Evolutionary conservation across 2,888 invertebrate genomes (phyloP), one percentile per base, ranked within the genome.

Genomic region (Gymnosoma rotundatum): DNA sequence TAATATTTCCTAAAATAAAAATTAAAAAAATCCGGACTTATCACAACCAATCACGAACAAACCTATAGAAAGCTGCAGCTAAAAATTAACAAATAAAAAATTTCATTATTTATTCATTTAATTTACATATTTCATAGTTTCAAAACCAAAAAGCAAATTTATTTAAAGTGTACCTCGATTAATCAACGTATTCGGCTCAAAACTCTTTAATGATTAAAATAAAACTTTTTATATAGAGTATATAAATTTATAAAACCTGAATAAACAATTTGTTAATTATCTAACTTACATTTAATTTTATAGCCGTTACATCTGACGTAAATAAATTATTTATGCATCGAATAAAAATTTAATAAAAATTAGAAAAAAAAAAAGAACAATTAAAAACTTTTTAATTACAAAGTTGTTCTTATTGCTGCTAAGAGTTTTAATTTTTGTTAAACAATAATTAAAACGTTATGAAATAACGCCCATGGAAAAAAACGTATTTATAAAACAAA

Each of bases 391-490:
- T 73, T 60, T 32, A 60, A 58, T 52, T 25, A 60, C 20, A 0
- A 32, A 52, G 14, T 21, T 60, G 73, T 60, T 64, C 21, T 36
- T 72, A 36, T 48, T 72, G 50, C 7, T 70, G 50, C 9, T 42
- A 4, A 58, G n/a, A 72, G 67, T 80, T 74, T 56, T 66, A 25
- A 61, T 73, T 73, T 72, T 50, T 67, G 52, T 84, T 70, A 74
- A 78, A 81, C 58, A 81, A 69, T 78, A 84, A 84, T 84, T 84
- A 84, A 81, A 84, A 78, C 70, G 32, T 81, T 78, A 78, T 74
- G n/a, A 84, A 74, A 73, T 69, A 84, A 54, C 64, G 64, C 78
- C 83, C 78, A 32, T 6, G 6, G 18, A 18, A 60, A 58, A 58
- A 72, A 75, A 69, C n/a, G 1, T 48, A 56, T 56, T 60, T 54